Percentiles rank a stretch among this genome's conserved stretches.
Evolutionary conservation across 2,113 vertebrate genomes (phyloP).

Genomic region (Perccottus glenii): DNA sequence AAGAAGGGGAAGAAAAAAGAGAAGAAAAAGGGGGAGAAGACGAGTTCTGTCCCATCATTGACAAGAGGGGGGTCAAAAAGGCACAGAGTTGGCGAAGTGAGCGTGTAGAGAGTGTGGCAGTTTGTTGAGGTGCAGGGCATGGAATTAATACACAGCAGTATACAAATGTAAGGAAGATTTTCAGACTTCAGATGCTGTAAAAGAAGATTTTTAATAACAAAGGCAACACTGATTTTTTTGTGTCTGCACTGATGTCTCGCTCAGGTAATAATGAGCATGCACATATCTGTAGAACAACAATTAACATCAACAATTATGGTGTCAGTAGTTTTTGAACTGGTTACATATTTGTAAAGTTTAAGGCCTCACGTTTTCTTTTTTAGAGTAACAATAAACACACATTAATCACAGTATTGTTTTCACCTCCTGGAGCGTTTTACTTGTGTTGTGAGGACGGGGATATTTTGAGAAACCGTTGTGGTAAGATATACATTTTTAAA

Average conservation of each 20-base stretch:
- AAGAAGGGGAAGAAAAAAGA: constrained; percentile 60
- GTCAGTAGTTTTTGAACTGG: no score
- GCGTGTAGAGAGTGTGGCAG: constrained; percentile 56
- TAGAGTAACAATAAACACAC: no score
- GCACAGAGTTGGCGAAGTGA: constrained; percentile 57
- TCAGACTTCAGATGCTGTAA: constrained; percentile 56
- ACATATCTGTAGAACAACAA: no score
- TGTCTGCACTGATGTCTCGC: no score
- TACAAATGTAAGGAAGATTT: constrained; percentile 75
- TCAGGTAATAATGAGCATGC: no score
- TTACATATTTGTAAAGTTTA: no score
- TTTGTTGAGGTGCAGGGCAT: constrained; percentile 60
- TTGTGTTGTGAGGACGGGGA: neutral
- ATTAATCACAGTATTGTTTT: no score
- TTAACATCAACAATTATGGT: no score
- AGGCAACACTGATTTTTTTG: no score
- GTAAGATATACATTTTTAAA: neutral
- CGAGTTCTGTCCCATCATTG: constrained; percentile 68
- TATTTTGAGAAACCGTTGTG: neutral
- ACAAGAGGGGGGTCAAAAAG: constrained; percentile 35
- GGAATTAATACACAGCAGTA: constrained; percentile 69
- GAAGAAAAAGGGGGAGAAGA: constrained; percentile 59
- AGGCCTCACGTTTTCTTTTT: no score
- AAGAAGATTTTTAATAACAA: no score
- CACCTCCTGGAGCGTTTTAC: neutral